Base-by-base conservation (phyloP, 2,113 vertebrate species). In the Odobenus rosmarus region DNA sequence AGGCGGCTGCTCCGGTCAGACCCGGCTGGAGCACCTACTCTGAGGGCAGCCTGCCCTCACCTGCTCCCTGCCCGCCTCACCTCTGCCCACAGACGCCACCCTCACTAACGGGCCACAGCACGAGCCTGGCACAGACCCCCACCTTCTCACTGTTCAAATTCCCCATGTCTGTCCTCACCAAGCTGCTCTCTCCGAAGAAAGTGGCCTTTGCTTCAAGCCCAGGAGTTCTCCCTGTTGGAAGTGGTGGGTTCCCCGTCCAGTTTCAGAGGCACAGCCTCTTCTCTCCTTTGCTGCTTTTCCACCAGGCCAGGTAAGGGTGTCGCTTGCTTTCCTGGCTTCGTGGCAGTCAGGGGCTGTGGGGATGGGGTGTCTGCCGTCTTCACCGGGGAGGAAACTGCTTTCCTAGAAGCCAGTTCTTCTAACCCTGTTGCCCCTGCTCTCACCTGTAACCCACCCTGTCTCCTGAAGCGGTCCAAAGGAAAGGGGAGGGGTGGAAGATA, bases 41-140 rank as follows among this genome's bases (percentile, higher is more conserved):
- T 0, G 21, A 12, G 13, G 2, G 26, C n/a, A 61, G 39, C 18
- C 18, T 53, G 46, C 83, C 26, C 53, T 80, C 71, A 0, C 4
- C 7, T 1, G 15, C 42, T 16, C 39, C 26, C 82, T 28, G 2
- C 62, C 33, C 21, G 4, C 62, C 74, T 36, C 64, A 61, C 21
- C 74, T 62, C 64, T 81, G 24, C 16, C 86, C 51, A 10, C 81
- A 55, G 86, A 57, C n/a, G 26, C 13, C 26, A 12, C 13, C 21
- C 21, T 46, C 0, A 0, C 42, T 55, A 5, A 15, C 4, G 23
- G 4, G 6, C n/a, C 26, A 13, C n/a, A n/a, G 80, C 21, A 8
- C 1, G 12, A 64, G 14, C 62, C 62, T 1, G 0, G 36, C 31
- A 49, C 15, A 33, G 71, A 12, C 5, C 16, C 16, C 59, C 84